These are phyloP conservation scores for Sapajus apella DNA, from an alignment of 2,113 vertebrate species.

Conservation along the genomic window DNA sequence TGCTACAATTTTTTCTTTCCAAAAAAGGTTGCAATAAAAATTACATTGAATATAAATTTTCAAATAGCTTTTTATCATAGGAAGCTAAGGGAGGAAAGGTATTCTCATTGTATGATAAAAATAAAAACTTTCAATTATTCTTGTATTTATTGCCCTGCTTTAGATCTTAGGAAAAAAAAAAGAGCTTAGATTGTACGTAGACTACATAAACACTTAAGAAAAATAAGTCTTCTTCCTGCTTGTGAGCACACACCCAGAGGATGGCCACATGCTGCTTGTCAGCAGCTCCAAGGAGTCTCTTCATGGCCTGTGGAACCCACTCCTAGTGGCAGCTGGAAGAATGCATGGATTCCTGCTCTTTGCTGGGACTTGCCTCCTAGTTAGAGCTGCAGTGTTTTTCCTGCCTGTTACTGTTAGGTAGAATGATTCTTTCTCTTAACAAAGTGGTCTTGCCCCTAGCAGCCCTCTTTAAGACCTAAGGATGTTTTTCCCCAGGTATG, in stretches of 20 bases:
- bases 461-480: neutral
- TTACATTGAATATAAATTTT: neutral
- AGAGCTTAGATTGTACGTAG: neutral
- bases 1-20: neutral
- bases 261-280: accelerated
- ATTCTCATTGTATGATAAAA: neutral
- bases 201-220: neutral
- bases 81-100: neutral
- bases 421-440: neutral
- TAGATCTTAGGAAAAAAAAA: neutral
- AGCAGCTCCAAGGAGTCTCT: accelerated
- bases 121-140: neutral
- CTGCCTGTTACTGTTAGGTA: neutral
- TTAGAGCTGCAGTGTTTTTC: neutral
- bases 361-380: neutral
- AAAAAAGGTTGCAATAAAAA: neutral
- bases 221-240: accelerated
- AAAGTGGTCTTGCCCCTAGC: neutral
- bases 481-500: neutral
- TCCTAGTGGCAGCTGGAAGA: neutral
- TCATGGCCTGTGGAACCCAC: no score
- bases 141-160: neutral
- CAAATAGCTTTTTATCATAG: neutral
- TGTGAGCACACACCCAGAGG: neutral
- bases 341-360: neutral